Evolutionary conservation across 1,140 invertebrate genomes (phyloP), one percentile per base, ranked within the genome.

Genomic region (Linepithema humile): DNA sequence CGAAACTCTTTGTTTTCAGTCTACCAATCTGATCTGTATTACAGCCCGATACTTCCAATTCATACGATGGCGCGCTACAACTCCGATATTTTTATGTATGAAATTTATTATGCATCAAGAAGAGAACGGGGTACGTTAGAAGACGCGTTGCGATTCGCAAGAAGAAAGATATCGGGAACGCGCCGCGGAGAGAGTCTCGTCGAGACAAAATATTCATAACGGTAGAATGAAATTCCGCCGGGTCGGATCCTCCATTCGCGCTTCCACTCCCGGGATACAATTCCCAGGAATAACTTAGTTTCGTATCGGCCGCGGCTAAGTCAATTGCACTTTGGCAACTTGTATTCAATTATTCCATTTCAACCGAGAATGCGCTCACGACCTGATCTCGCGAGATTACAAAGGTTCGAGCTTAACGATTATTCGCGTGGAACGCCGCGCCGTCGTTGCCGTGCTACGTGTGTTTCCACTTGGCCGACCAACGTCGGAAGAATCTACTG

Each of bases 341-440:
- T 85, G 78, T 83, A 82, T 83, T 83, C 78, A 85, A 83, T 85
- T 85, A 85, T 85, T 85, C 84, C 78, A 85, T 85, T 85, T 85
- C 67, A 60, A 74, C 53, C 70, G 69, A 69, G 64, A 82, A 72
- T 43, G 64, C 53, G 53, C 69, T 74, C 69, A 74, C 53, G 69
- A 59, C 55, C 53, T 74, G 78, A 74, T 80, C 69, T 82, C 78
- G 70, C 70, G 70, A 82, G 69, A 74, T 73, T 82, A 74, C 78
- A 74, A 82, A 74, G 65, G 55, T 74, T 82, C 65, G 40, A 60
- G 78, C 50, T 75, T 82, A 82, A 82, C 69, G 78, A 73, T 74
- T 82, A 82, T 73, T 73, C 78, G 67, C 69, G 77, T 2, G 45
- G 84, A 70, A 73, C 69, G 55, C 75, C 62, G 35, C 29, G 50